Evolutionary conservation across 2,797 vertebrate species (phyloP), one percentile per base, ranked within the genome.

Genomic region (Pipistrellus nathusii): DNA sequence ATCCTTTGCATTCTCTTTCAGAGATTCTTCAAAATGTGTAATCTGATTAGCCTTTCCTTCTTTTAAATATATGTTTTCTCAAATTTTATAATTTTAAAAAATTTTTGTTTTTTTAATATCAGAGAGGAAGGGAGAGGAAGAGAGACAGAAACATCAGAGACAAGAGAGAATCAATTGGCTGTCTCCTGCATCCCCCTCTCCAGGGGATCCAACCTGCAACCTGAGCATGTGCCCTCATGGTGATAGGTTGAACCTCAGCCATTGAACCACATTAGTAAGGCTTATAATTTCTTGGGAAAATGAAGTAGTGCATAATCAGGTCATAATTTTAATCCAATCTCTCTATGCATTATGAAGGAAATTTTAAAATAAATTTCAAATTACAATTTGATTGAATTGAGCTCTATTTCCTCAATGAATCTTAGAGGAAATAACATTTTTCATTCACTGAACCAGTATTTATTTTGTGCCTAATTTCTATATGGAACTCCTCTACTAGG

Each of bases 311-410:
- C 46, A 85, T 75, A 92, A 80, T 53, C 27, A 62, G 59, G 44
- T 55, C n/a, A 62, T 12, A 85, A 76, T 72, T 93, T 90, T 96
- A 87, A 92, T 68, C 10, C 4, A 81, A 73, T 73, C 21, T 73
- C 14, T 80, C 21, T 81, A 77, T 14, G 14, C 21, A 90, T 41
- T 82, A 71, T 88, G 86, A 87, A 95, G 77, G 94, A 96, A 96
- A 97, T 96, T 95, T 95, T 93, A 80, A 85, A 93, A 95, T 87
- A 93, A 96, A 95, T 91, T 95, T 97, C 93, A 91, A 95, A 90
- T 71, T 86, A 83, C 2, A 89, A 46, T 48, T 95, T 96, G 85
- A 96, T 81, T 89, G 44, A 95, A 62, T 77, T 94, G 92, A 48
- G 32, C 81, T 88, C 93, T 94, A 90, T 95, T 97, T 94, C 85